Evolutionary conservation across 1,140 invertebrate genomes (phyloP), one percentile per base, ranked within the genome.

Genomic region (Amphibalanus amphitrite): DNA sequence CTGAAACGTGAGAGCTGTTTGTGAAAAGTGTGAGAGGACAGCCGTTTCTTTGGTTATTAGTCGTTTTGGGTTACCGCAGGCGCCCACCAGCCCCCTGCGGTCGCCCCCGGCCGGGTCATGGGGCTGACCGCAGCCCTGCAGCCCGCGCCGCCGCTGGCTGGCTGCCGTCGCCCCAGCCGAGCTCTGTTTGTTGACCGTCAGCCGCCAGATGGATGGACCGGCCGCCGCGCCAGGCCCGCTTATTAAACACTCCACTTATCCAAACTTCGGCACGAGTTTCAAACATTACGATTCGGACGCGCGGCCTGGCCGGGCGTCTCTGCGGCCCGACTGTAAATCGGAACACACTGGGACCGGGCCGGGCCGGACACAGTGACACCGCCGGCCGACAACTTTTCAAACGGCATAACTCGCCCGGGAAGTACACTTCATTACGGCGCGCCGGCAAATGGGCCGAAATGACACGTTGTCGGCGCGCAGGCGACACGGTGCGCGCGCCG

Each of bases 161-260:
- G 33, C 33, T 15, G 4, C 4, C 15, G 33, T 15, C 33, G 33
- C 33, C 15, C 33, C 33, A 15, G 33, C 33, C 15, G 4, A 38
- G 4, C 47, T 3, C 47, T 59, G 47, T 59, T 59, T 59, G 47
- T 59, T 59, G 47, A 59, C 47, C 47, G 47, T 3, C 47, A 20
- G 47, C 1, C 1, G 13, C 47, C 47, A 59, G 47, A 59, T 59
- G 20, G 47, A 59, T 59, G 47, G 47, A 59, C 13, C 47, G 13
- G 47, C 47, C 10, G 13, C 20, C 47, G 13, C 47, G 47, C 13
- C 47, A 13, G 20, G 6, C 17, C 47, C 13, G 47, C 47, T 59
- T 59, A 59, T 59, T 59, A 59, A 59, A 59, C 47, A 59, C 47
- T 59, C 47, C 47, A 59, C 47, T 59, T 59, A 59, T 59, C 47